These are phyloP conservation scores for Dasypolia templi DNA, from an alignment of 2,888 invertebrate species.

Conservation along the genomic window DNA sequence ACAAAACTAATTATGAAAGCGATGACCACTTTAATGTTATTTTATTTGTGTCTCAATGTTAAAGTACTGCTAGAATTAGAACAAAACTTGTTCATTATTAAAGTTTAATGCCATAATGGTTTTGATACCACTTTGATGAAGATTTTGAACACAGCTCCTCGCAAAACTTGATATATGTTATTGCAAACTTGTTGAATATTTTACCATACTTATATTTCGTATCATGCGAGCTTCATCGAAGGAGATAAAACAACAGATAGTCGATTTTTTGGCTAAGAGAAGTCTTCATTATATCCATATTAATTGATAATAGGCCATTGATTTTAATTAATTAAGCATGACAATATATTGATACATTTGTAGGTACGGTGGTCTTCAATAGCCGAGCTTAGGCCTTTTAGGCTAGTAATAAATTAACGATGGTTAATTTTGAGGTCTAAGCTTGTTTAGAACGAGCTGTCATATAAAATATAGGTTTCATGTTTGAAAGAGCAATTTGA, in stretches of 20 bases:
- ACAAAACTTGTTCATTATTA: conserved; percentile 48
- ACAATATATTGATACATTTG: neutral
- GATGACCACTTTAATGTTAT: conserved; percentile 59
- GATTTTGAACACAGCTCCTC: neutral
- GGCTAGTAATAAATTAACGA: no score
- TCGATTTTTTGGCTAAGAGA: neutral
- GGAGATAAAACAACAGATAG: neutral
- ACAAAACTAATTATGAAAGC: conserved; percentile 52
- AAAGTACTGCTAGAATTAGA: conserved; percentile 36
- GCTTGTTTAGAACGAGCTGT: no score
- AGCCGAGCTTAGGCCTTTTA: no score
- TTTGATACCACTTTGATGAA: conserved; percentile 3
- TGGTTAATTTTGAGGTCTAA: no score
- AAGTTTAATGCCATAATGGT: conserved; percentile 27
- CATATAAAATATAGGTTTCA: no score
- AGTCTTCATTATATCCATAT: neutral
- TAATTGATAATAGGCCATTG: neutral
- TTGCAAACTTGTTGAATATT: conserved; percentile 6
- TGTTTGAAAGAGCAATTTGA: no score
- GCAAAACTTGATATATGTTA: neutral
- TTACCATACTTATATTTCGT: neutral
- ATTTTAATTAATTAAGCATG: neutral
- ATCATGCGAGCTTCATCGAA: neutral
- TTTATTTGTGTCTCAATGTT: conserved; percentile 48
- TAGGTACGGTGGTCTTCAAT: no score